Evolutionary conservation across 2,888 invertebrate species (phyloP), one percentile per base, ranked within the genome.

Genomic region (Cenopis cana): DNA sequence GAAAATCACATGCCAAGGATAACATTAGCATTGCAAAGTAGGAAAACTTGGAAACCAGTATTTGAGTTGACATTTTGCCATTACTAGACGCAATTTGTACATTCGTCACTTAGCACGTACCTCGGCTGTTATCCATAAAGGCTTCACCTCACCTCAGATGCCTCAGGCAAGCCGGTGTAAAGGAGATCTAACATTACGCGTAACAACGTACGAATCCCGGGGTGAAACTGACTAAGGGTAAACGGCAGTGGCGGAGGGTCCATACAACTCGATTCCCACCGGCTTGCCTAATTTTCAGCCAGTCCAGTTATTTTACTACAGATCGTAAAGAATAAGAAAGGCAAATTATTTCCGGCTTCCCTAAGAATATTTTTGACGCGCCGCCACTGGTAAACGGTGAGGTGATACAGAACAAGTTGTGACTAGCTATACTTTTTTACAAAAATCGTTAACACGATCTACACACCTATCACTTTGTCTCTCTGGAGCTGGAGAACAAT

Each of bases 1-100:
- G 77, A 77, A 79, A 81, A 82, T 82, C 82, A 74, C 79, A 74
- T 82, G 82, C 85, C 87, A 89, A 89, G 88, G 88, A 82, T 81
- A 81, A 81, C 71, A 84, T 87, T 85, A 85, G 85, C 85, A 83
- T 82, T 77, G 74, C 82, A 79, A 86, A 83, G 80, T 84, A 80
- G n/a, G 24, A 41, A 60, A 77, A 80, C 78, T 74, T 69, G 76
- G 76, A 76, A 75, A 77, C 74, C 75, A 72, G 77, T 74, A 76
- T 78, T 77, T 77, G 38, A 36, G 64, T 52, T 64, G 64, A 64
- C 52, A 52, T 60, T 61, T 60, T 8, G n/a, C 24, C 20, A 18
- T 36, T 60, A 20, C 46, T 36, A 18, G 46, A 65, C 33, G 64
- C 50, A 57, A 38, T 60, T 46, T 46, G 65, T 66, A 66, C 57